These are phyloP conservation scores for Genyomyrus donnyi DNA, from an alignment of 2,113 vertebrate species.

Conservation along the genomic window DNA sequence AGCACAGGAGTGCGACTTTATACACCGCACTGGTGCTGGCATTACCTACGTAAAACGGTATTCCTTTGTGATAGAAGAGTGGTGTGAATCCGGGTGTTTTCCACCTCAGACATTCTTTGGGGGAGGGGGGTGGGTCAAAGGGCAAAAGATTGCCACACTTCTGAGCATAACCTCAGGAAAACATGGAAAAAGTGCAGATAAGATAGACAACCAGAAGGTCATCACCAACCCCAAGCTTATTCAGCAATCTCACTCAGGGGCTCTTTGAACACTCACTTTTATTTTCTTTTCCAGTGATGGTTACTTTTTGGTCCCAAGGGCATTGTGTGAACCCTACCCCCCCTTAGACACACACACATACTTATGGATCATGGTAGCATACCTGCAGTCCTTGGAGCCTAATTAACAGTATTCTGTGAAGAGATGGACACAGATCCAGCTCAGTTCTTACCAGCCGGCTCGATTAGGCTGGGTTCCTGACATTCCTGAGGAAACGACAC, in stretches of 20 bases:
- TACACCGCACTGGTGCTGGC: conserved; percentile 19
- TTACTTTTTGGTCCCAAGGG: not conserved
- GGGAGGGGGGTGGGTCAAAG: not conserved
- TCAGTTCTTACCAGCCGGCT: not conserved
- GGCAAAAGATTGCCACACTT: not conserved
- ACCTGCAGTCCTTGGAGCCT: not conserved
- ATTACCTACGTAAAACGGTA: not conserved
- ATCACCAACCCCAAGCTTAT: not conserved
- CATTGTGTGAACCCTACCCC: too few relatives aligned
- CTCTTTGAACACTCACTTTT: not conserved
- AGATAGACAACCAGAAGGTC: conserved; percentile 1
- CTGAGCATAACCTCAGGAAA: not conserved
- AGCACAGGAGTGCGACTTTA: not conserved
- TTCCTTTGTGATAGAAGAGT: not conserved
- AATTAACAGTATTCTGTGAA: not conserved
- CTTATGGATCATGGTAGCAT: not conserved
- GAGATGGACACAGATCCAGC: not conserved
- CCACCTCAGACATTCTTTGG: conserved; percentile 8
- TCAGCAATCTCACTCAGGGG: not conserved
- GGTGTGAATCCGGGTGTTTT: not conserved
- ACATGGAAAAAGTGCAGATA: conserved; percentile 22
- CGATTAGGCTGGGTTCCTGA: not conserved
- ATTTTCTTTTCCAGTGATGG: not conserved
- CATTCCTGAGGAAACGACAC: not conserved
- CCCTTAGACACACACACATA: not conserved